These are phyloP conservation scores for Gastrophryne carolinensis DNA, from an alignment of 2,797 vertebrate genomes.

Conservation along the genomic window DNA sequence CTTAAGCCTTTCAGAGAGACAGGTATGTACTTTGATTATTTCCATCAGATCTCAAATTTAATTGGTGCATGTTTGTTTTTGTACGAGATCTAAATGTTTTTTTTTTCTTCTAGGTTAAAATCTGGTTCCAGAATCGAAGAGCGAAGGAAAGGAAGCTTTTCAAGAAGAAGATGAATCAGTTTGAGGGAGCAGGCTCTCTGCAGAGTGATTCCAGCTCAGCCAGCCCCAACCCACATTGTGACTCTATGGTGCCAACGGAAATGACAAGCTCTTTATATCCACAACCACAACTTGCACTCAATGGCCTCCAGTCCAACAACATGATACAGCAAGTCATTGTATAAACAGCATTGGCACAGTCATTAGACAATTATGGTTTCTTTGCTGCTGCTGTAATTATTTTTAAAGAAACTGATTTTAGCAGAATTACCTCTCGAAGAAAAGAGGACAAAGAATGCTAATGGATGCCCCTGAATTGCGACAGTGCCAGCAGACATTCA, in stretches of 20 bases:
- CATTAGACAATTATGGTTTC: neutral
- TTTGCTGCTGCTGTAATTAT: neutral
- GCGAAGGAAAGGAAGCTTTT: slow-evolving; percentile 91
- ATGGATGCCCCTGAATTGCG: neutral
- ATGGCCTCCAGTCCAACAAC: slow-evolving; percentile 77
- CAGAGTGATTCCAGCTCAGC: slow-evolving; percentile 89
- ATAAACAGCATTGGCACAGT: slow-evolving; percentile 31
- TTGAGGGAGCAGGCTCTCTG: slow-evolving; percentile 81
- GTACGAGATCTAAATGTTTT: too few relatives aligned
- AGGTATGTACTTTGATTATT: slow-evolving; percentile 69
- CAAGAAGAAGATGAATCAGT: slow-evolving; percentile 92
- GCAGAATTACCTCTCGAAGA: too few relatives aligned
- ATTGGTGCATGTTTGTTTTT: neutral
- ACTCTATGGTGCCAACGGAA: slow-evolving; percentile 81
- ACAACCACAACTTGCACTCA: slow-evolving; percentile 69
- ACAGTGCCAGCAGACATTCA: too few relatives aligned
- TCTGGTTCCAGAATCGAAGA: slow-evolving; percentile 94
- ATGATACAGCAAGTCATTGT: slow-evolving; percentile 84
- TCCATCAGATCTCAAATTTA: neutral
- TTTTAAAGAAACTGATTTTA: neutral
- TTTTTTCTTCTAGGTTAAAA: slow-evolving; percentile 79
- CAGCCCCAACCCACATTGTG: slow-evolving; percentile 81
- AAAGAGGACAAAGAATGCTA: neutral
- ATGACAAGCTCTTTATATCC: slow-evolving; percentile 79
- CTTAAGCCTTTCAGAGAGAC: slow-evolving; percentile 91